Evolutionary conservation across 2,113 vertebrate genomes (phyloP).

Genomic region (Scomber japonicus): DNA sequence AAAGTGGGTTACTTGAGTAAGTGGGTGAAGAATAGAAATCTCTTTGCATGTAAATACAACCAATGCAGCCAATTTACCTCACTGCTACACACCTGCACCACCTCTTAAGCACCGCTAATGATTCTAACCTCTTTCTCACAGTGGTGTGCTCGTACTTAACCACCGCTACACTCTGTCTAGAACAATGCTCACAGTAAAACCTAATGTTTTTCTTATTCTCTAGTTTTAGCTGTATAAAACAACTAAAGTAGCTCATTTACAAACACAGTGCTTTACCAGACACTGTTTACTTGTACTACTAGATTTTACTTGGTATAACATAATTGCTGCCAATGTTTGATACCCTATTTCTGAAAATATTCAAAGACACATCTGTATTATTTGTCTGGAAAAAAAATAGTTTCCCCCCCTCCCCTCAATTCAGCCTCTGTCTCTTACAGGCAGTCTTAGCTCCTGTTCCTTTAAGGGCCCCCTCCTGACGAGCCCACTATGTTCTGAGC

Average conservation of each 20-base stretch:
- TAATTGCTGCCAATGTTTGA: background rate
- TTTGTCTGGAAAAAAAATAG: background rate
- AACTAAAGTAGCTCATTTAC: background rate
- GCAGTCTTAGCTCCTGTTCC: too few relatives aligned
- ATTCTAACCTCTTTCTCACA: conserved; percentile 44
- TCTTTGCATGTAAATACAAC: conserved; percentile 56
- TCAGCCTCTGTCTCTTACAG: too few relatives aligned
- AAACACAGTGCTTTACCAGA: background rate
- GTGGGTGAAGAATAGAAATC: conserved; percentile 56
- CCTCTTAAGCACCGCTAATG: conserved; percentile 54
- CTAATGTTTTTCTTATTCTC: background rate
- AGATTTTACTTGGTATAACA: background rate
- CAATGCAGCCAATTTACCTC: conserved; percentile 53
- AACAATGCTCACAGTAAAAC: background rate
- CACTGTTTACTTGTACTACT: background rate
- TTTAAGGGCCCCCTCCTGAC: too few relatives aligned
- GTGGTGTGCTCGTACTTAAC: conserved; percentile 25
- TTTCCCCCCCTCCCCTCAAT: too few relatives aligned
- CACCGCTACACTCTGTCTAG: conserved; percentile 26
- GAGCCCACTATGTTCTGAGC: too few relatives aligned
- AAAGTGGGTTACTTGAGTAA: conserved; percentile 59
- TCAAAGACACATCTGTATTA: background rate
- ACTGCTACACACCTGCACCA: conserved; percentile 70
- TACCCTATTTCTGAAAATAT: background rate
- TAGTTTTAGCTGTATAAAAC: background rate